phyloP scores from a whole-genome alignment of 2,888 invertebrate species.

The Antitype chi region DNA sequence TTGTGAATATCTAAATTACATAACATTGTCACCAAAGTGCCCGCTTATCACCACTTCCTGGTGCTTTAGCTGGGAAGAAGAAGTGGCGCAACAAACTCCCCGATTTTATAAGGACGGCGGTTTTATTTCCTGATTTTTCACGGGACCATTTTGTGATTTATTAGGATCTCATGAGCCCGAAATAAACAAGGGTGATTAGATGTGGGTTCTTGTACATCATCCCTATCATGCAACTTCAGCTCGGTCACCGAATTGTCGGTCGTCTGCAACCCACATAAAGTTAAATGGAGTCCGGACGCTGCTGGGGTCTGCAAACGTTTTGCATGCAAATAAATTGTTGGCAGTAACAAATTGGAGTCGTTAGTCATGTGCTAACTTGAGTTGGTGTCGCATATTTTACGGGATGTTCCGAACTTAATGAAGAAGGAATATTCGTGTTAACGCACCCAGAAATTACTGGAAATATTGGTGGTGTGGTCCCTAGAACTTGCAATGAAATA shows the following conservation, averaged over 20 bases:
- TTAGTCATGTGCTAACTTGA: slow-evolving; percentile 55
- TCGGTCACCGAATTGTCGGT: slow-evolving; percentile 35
- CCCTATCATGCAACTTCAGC: slow-evolving; percentile 5
- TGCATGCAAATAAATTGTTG: slow-evolving; percentile 55
- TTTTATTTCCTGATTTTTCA: neutral
- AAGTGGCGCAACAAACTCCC: neutral
- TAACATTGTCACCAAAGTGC: neutral
- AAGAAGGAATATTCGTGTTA: slow-evolving; percentile 27
- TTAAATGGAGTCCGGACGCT: slow-evolving; percentile 34
- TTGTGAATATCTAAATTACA: neutral
- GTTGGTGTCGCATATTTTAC: slow-evolving; percentile 43
- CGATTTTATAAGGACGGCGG: neutral
- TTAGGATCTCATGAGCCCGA: neutral
- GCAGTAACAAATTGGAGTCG: slow-evolving; percentile 53
- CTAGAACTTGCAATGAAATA: neutral
- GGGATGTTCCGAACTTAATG: slow-evolving; percentile 32
- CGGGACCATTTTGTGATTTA: slow-evolving; percentile 1
- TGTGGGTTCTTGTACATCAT: neutral
- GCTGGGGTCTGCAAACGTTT: slow-evolving; percentile 49
- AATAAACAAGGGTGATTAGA: slow-evolving; percentile 13
- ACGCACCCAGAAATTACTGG: slow-evolving; percentile 7
- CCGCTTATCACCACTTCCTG: neutral
- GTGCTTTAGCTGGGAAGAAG: neutral
- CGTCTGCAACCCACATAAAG: slow-evolving; percentile 28
- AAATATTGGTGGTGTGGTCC: slow-evolving; percentile 7